Base-by-base conservation (phyloP, 2,888 invertebrate genomes). In the Himalopsyche tibetana region DNA sequence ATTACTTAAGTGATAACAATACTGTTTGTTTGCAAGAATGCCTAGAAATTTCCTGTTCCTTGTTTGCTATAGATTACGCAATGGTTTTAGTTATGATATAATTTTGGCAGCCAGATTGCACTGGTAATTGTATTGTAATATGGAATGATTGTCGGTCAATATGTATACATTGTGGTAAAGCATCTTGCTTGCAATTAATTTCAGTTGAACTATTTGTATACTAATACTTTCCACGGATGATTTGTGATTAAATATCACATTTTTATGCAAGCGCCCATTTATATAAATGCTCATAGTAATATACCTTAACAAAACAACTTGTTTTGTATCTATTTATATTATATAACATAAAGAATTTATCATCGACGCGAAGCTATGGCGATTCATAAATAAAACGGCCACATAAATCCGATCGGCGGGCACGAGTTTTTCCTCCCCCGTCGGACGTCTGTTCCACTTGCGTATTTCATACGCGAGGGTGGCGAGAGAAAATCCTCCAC, bases 391-490 rank as follows among this genome's bases (percentile, higher is more conserved):
- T 74, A 38, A 74, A 38, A 36, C 5, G 15, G 74, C 12, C 38
- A 15, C 74, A 74, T 36, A 74, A 38, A 74, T 38, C 36, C 74
- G 74, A 69, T 28, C 9, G 19, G 9, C 9, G 69, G 28, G 69
- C 69, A 69, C 69, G 69, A 74, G 5, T 74, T 74, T 36, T 74
- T 74, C 38, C 36, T 63, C 63, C 74, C 74, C 74, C 74, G 74
- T 11, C 74, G 36, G 74, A 74, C 74, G 74, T 74, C 74, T 74
- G 38, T 38, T 74, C 74, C 74, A 74, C 38, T 38, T 74, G 36
- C 74, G 74, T 74, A 36, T 74, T 74, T 74, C 74, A 74, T 36
- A 74, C 36, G 74, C 74, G 74, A 36, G 36, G 74, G 74, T 36
- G 74, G 74, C 74, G 36, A 74, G 74, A 74, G 74, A 15, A 36